Evolutionary conservation across 2,113 vertebrate species (phyloP), one percentile per base, ranked within the genome.

Genomic region (Calyptomena viridis): DNA sequence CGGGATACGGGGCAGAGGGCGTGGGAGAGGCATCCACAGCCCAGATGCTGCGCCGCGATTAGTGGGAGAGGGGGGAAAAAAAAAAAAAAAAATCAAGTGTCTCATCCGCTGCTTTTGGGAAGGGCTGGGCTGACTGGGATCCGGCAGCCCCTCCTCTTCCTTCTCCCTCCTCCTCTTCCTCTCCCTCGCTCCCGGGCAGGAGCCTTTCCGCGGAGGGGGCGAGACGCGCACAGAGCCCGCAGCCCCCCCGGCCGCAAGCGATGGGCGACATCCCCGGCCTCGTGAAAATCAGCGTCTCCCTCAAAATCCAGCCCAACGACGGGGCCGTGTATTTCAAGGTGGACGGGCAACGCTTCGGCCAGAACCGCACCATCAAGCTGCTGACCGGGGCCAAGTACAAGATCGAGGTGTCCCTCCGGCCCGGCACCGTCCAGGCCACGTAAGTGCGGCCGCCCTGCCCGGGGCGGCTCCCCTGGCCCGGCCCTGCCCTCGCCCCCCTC

Each of bases 311-410:
- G 73, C 99, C 99, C 73, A 99, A 99, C 94, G 98, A 99, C 93
- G 98, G 98, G 20, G 98, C 99, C 16, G 99, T 99, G 39, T 98
- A 98, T 93, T 99, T 98, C 98, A 99, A 99, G 91, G 99, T 99
- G 78, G 99, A 99, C 91, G 99, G 99, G 30, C 98, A 99, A 74
- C 97, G 99, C 69, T 99, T 99, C 91, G 99, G 99, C 21, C 99
- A 99, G 98, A 99, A 98, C 93, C 98, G 99, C 79, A 99, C 99
- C 91, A 99, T 99, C 96, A 99, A 99, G 95, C 97, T 99, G 96
- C 98, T 99, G 60, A 99, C 99, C 1, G 99, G 99, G 27, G 99
- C 99, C 80, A 99, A 99, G 64, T 99, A 99, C 97, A 98, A 98
- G 86, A 98, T 99, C 83, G 98, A 99, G 67, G 98, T 99, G 97